Evolutionary conservation across 2,888 invertebrate genomes (phyloP), one percentile per base, ranked within the genome.

Genomic region (Drosophila anomalata): DNA sequence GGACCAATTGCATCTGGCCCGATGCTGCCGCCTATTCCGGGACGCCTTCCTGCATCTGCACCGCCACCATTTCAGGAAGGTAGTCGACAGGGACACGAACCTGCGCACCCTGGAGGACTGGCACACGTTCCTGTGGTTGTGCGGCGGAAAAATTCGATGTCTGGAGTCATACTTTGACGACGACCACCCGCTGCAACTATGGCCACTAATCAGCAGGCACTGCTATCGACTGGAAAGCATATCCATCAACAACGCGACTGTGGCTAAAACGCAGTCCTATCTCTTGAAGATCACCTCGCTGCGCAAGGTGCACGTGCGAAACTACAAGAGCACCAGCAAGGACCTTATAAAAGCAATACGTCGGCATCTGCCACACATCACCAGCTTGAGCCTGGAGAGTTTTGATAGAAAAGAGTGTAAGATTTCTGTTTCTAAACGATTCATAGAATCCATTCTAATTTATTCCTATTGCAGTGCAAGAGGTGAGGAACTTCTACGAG

Each of bases 41-140:
- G 78, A 82, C 48, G 82, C 85, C 9, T 82, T 82, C 33, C 75
- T 82, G 9, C 54, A 76, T 24, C 42, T 79, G 24, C 72, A 79
- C n/a, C 76, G 72, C 8, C 42, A 60, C 4, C 74, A 73, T 44
- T 82, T 79, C 33, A 62, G 68, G 8, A 63, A 79, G 36, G 70
- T 82, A 2, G 59, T 72, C n/a, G 82, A 82, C 53, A 76, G 59
- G 22, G 79, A 82, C 3, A 72, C 76, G 2, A 79, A 76, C 31
- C 42, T 82, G 0, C 70, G 65, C 8, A 82, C 51, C 50, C 48
- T 79, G 6, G 85, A 82, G 26, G 82, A 78, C 17, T 82, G 82
- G 85, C 82, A 76, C 42, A 73, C 76, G 7, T 82, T 82, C 42
- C 24, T 82, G 1, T 82, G 79, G 85, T 72, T 82, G 42, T 82